Base-by-base conservation (phyloP, 2,113 vertebrate species). In the Antigone vipio region DNA sequence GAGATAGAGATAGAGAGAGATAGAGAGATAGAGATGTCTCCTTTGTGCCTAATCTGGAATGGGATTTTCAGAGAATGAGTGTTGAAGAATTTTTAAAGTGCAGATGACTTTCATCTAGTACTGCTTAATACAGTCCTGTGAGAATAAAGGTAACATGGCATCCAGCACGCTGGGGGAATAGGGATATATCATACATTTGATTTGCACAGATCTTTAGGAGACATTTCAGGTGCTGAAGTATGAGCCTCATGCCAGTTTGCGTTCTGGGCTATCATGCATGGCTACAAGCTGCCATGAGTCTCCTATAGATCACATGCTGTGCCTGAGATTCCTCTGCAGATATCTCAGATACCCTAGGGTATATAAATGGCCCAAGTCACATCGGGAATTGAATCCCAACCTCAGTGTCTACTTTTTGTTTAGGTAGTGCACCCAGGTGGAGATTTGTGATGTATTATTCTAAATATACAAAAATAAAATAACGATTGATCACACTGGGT, bases 231-330 rank as follows among this genome's bases (percentile, higher is more conserved):
- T 35, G 47, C 62, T 45, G 17, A 72, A 59, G 20, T 23, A 26
- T 1, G 0, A 52, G 24, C 50, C 19, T 22, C 8, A 35, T 27
- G 21, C 35, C 47, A 38, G 0, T 68, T 56, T 50, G 11, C 1
- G 0, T 83, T 76, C 40, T 45, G 75, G 49, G 53, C 19, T 82
- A 50, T 11, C 2, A 1, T 20, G 34, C 6, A 1, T 38, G 7
- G 35, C 50, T 86, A 38, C 50, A 49, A 21, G 24, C 53, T 90
- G 71, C 58, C 4, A 1, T 22, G 20, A n/a, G 34, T 60, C n/a
- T 69, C 68, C 34, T 35, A 0, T 0, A 49, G 53, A 35, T 62
- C 23, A 16, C 9, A 1, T 3, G 3, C 67, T 35, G 13, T 49
- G 49, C 9, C 42, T n/a, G 62, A 82, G 38, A 52, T 69, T 55